These are phyloP conservation scores for Salvelinus namaycush DNA, from an alignment of 2,113 vertebrate genomes.

Conservation along the genomic window DNA sequence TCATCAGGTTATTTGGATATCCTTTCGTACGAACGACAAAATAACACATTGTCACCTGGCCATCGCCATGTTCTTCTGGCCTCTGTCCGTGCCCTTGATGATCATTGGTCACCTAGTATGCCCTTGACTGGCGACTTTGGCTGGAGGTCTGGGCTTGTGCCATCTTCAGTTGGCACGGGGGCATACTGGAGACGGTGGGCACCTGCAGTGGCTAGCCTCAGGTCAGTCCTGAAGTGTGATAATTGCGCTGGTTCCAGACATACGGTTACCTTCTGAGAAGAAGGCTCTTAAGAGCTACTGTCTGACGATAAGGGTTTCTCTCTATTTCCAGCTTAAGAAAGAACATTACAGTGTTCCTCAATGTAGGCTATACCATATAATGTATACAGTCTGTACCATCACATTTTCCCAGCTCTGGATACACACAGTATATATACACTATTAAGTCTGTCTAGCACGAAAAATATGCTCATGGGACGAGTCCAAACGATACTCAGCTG, in stretches of 20 bases:
- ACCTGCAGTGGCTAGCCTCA: slow-evolving; percentile 25
- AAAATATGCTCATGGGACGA: not conserved
- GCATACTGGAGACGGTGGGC: slow-evolving; percentile 44
- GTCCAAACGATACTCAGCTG: slow-evolving; percentile 24
- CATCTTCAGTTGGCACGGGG: slow-evolving; percentile 47
- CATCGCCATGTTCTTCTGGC: slow-evolving; percentile 34
- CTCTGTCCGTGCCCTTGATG: slow-evolving; percentile 48
- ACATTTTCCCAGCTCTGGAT: not conserved
- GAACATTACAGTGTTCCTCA: too few species aligned
- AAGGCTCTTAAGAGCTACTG: slow-evolving; percentile 50
- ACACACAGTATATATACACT: not conserved
- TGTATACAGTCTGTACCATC: not conserved
- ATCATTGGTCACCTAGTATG: slow-evolving; percentile 55
- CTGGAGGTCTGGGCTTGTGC: slow-evolving; percentile 51
- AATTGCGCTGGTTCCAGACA: slow-evolving; percentile 69
- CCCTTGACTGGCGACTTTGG: slow-evolving; percentile 58
- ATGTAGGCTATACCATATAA: too few species aligned
- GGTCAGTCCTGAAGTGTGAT: slow-evolving; percentile 64
- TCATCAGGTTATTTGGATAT: not conserved
- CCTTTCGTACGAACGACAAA: not conserved
- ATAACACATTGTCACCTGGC: slow-evolving; percentile 12
- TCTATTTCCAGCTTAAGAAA: too few species aligned
- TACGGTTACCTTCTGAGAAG: not conserved
- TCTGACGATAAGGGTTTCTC: too few species aligned
- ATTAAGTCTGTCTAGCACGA: not conserved